These are phyloP conservation scores for Anguilla megastoma DNA, from an alignment of 2,797 vertebrate species.

Conservation along the genomic window DNA sequence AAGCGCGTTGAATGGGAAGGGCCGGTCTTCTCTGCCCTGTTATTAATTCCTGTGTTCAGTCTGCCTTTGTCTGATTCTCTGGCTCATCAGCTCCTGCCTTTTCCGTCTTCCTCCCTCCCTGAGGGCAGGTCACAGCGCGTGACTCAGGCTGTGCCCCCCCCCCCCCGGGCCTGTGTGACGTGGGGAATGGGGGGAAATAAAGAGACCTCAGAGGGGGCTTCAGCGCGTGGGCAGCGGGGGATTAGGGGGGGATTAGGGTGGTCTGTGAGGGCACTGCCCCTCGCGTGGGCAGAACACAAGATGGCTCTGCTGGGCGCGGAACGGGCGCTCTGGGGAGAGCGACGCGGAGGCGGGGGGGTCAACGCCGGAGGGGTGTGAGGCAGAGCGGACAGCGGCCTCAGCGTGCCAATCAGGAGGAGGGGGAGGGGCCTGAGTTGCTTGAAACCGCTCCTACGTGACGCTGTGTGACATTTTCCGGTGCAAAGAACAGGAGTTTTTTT, in stretches of 20 bases:
- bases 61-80: background rate
- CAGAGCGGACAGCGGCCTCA: background rate
- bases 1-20: background rate
- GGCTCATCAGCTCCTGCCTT: background rate
- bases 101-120: background rate
- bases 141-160: background rate
- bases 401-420: background rate
- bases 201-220: background rate
- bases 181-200: background rate
- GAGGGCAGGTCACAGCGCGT: background rate
- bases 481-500: background rate
- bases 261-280: no score
- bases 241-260: no score
- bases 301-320: background rate
- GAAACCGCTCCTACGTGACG: background rate
- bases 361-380: background rate
- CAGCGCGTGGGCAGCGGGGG: background rate
- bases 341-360: background rate
- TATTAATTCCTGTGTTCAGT: background rate
- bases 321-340: background rate
- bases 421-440: no score
- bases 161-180: background rate
- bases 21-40: constrained; percentile 1
- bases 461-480: background rate
- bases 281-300: background rate